Conservation (phyloP, 2,113 vertebrate species). For the Ancistrus triradiatus region DNA sequence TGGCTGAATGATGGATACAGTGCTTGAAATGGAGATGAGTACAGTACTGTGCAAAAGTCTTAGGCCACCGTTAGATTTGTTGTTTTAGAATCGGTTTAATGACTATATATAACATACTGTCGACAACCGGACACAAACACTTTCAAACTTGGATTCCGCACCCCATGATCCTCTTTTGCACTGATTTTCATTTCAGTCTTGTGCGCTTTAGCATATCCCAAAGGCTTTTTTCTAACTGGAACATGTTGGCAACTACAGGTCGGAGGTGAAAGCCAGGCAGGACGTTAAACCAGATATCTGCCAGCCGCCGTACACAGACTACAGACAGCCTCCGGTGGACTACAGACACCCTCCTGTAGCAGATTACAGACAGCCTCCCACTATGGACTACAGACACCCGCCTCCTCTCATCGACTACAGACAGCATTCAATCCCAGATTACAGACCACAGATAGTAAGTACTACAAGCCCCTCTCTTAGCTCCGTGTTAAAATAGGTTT, state of each 20-base stretch:
- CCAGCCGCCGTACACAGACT: conserved; percentile 92
- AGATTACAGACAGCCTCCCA: conserved; percentile 89
- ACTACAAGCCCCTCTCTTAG: too few species aligned
- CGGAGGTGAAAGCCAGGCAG: conserved; percentile 97
- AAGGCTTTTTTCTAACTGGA: conserved; percentile 27
- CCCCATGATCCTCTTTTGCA: too few species aligned
- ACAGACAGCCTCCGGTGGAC: conserved; percentile 91
- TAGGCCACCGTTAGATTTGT: not conserved
- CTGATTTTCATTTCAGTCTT: too few species aligned
- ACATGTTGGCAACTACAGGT: conserved; percentile 75
- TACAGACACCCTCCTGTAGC: conserved; percentile 90
- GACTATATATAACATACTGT: too few species aligned
- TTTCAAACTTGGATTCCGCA: too few species aligned
- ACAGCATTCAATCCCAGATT: conserved; percentile 88
- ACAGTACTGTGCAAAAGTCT: too few species aligned
- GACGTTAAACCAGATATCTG: conserved; percentile 97
- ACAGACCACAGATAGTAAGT: conserved; percentile 94
- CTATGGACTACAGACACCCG: conserved; percentile 89
- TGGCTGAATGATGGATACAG: too few species aligned
- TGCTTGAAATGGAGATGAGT: too few species aligned
- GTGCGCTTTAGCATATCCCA: not conserved
- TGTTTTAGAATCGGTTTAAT: too few species aligned
- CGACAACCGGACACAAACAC: too few species aligned
- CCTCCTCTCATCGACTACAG: conserved; percentile 91
- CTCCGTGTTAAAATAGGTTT: too few species aligned